phyloP scores from a whole-genome alignment of 2,888 invertebrate genomes.

The Macroteleia sp. region DNA sequence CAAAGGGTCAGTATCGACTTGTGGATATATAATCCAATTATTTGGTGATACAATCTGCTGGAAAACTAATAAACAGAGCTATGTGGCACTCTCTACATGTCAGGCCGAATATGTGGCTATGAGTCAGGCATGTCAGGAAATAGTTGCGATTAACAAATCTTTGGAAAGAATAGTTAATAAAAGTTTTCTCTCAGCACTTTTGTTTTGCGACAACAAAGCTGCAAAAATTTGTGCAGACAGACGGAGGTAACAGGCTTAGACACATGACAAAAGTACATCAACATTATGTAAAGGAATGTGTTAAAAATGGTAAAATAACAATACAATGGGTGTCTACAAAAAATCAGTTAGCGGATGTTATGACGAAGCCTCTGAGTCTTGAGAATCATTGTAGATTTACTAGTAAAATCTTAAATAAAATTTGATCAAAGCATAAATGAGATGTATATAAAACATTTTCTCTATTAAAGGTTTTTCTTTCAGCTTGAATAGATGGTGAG shows the following conservation, averaged over 20 bases:
- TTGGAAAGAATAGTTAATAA: conserved; percentile 43
- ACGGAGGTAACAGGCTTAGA: conserved; percentile 58
- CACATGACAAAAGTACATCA: conserved; percentile 62
- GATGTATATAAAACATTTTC: too few species aligned
- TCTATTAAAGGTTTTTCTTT: too few species aligned
- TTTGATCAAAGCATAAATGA: too few species aligned
- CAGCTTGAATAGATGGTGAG: too few species aligned
- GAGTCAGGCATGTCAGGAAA: conserved; percentile 51
- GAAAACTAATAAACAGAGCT: conserved; percentile 12
- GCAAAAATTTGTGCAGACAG: conserved; percentile 38
- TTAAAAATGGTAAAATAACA: conserved; percentile 55
- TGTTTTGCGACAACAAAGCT: conserved; percentile 40
- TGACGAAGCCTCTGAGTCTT: conserved; percentile 35
- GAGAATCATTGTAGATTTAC: too few species aligned
- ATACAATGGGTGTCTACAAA: conserved; percentile 59
- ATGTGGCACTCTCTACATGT: too few species aligned
- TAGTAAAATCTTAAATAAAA: too few species aligned
- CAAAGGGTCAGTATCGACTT: conserved; percentile 45
- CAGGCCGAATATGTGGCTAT: conserved; percentile 12
- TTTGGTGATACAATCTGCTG: conserved; percentile 59
- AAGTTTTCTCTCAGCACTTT: conserved; percentile 30
- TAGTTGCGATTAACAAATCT: conserved; percentile 58
- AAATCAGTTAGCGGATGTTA: conserved; percentile 57
- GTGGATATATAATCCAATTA: conserved; percentile 52
- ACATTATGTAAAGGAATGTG: conserved; percentile 63